These are phyloP conservation scores for Umimayanthus kanabou DNA, from an alignment of 92 coral and sea anemone species.

Conservation along the genomic window DNA sequence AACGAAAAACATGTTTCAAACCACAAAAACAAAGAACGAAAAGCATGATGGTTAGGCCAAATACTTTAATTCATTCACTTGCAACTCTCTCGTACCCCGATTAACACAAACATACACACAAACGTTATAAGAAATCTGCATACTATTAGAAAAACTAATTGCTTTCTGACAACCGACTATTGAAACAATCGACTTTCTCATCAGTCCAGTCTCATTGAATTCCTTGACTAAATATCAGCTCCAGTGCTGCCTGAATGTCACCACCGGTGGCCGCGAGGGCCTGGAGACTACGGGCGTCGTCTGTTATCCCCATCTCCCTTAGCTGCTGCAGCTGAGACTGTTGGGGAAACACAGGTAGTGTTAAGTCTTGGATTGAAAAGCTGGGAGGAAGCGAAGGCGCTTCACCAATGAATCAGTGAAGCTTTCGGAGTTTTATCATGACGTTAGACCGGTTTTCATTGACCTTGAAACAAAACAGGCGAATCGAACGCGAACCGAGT, in stretches of 20 bases:
- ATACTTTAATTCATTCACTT: too few relatives aligned
- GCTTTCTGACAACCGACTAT: neutral
- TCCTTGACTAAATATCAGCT: constrained; percentile 77
- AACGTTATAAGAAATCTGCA: neutral
- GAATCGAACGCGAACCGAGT: too few relatives aligned
- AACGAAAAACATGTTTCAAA: too few relatives aligned
- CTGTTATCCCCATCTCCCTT: constrained; percentile 95
- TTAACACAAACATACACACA: neutral
- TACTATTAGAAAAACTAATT: neutral
- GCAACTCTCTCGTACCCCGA: neutral
- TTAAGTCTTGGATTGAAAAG: too few relatives aligned
- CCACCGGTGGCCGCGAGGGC: constrained; percentile 90
- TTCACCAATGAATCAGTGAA: too few relatives aligned
- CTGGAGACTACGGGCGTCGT: constrained; percentile 89
- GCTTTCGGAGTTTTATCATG: too few relatives aligned
- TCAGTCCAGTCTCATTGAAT: neutral
- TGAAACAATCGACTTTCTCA: neutral
- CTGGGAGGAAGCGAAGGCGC: too few relatives aligned
- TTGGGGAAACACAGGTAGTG: neutral
- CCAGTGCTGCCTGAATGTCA: constrained; percentile 91
- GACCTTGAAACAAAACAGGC: too few relatives aligned
- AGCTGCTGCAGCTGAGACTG: constrained; percentile 95
- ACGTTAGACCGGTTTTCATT: too few relatives aligned
- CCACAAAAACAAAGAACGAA: too few relatives aligned
- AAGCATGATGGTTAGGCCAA: too few relatives aligned